Evolutionary conservation across 2,113 vertebrate genomes (phyloP).

Genomic region (Amazona vittata): DNA sequence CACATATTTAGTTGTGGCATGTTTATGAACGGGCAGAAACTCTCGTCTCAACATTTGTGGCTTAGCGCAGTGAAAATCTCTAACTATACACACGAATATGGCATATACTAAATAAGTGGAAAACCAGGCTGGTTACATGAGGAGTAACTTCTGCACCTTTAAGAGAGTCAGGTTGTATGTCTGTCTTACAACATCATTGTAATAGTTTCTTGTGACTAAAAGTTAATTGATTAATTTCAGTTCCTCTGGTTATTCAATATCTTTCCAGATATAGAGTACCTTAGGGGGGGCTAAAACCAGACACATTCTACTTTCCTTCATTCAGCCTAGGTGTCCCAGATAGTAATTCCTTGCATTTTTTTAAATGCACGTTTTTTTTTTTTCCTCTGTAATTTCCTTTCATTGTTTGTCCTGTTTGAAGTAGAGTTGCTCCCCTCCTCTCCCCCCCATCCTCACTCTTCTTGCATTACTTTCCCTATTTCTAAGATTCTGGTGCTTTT

Average conservation of each 20-base stretch:
- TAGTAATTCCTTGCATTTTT: background rate
- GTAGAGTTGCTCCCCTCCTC: background rate
- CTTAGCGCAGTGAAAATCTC: background rate
- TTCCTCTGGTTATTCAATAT: background rate
- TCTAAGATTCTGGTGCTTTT: background rate
- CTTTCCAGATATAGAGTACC: background rate
- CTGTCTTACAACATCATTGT: background rate
- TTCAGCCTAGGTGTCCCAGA: background rate
- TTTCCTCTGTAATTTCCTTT: background rate
- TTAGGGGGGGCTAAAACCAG: background rate
- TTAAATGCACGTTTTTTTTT: background rate
- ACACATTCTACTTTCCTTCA: background rate
- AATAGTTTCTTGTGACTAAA: background rate
- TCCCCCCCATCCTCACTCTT: background rate
- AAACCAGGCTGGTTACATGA: background rate
- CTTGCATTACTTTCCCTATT: background rate
- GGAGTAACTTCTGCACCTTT: background rate
- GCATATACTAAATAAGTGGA: background rate
- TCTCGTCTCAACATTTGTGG: background rate
- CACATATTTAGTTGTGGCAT: background rate
- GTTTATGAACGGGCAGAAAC: background rate
- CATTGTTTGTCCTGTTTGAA: background rate
- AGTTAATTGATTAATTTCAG: background rate
- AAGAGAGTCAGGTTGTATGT: accelerated
- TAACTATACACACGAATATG: background rate